Conservation (phyloP, 2,113 vertebrate genomes). For the Chelonoidis abingdonii region DNA sequence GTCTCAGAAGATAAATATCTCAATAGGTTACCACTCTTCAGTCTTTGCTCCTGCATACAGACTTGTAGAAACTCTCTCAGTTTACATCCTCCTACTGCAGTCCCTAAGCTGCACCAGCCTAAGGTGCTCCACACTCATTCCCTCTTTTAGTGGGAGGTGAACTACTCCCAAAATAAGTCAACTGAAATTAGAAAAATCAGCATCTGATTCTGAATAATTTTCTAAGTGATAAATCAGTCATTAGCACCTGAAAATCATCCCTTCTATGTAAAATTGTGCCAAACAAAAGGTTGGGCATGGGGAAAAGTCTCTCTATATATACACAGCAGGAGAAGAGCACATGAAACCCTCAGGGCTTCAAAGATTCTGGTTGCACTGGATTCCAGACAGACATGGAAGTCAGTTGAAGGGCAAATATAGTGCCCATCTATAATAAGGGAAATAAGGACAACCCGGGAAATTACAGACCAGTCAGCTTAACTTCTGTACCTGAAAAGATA, state of each 20-base stretch:
- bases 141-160: too few species aligned
- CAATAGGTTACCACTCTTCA: not conserved
- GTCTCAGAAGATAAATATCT: not conserved
- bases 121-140: too few species aligned
- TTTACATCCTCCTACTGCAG: not conserved
- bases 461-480: too few species aligned
- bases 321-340: not conserved
- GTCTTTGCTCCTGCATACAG: not conserved
- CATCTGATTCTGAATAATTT: too few species aligned
- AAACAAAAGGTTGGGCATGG: not conserved
- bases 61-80: not conserved
- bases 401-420: not conserved
- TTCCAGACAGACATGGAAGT: not conserved
- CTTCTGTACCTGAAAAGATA: too few species aligned
- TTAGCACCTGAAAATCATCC: too few species aligned
- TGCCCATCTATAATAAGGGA: too few species aligned
- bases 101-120: not conserved
- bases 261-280: not conserved
- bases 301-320: not conserved
- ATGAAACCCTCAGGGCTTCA: not conserved
- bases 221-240: too few species aligned
- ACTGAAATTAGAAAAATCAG: too few species aligned
- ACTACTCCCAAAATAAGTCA: too few species aligned
- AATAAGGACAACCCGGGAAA: too few species aligned
- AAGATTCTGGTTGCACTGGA: not conserved